Conservation (phyloP, 2,888 invertebrate species). For the Tetragnatha montana region DNA sequence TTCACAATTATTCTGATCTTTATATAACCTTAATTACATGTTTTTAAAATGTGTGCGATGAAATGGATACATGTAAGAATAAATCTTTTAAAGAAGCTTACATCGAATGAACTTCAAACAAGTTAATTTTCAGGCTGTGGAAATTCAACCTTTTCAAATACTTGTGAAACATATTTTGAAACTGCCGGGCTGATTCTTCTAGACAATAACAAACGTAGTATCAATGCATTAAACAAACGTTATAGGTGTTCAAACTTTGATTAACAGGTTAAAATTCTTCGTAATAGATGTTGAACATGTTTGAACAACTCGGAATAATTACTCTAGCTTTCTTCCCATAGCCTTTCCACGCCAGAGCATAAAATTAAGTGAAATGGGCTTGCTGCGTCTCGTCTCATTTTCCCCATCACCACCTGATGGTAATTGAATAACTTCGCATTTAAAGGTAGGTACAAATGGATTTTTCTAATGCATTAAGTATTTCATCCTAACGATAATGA, state of each 20-base stretch:
- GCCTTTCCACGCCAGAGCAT: neutral
- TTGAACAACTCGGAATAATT: neutral
- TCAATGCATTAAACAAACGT: neutral
- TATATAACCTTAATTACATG: too few species aligned
- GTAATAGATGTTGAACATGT: neutral
- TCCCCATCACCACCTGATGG: neutral
- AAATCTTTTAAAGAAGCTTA: too few species aligned
- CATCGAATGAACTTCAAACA: too few species aligned
- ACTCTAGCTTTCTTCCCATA: neutral
- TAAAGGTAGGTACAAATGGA: neutral
- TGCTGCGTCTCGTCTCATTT: neutral
- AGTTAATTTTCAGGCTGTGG: too few species aligned
- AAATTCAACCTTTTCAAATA: neutral
- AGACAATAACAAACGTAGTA: neutral
- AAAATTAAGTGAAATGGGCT: neutral
- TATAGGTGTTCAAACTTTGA: neutral
- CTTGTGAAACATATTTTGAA: neutral
- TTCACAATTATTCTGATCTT: too few species aligned
- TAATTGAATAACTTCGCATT: conserved; percentile 34
- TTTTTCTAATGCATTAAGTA: conserved; percentile 27
- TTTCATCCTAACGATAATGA: conserved; percentile 36
- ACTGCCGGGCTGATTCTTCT: neutral
- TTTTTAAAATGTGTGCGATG: too few species aligned
- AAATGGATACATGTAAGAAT: too few species aligned
- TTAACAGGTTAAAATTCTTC: neutral